Evolutionary conservation across 2,888 invertebrate species (phyloP), one percentile per base, ranked within the genome.

Genomic region (Chymomyza fuscimana): DNA sequence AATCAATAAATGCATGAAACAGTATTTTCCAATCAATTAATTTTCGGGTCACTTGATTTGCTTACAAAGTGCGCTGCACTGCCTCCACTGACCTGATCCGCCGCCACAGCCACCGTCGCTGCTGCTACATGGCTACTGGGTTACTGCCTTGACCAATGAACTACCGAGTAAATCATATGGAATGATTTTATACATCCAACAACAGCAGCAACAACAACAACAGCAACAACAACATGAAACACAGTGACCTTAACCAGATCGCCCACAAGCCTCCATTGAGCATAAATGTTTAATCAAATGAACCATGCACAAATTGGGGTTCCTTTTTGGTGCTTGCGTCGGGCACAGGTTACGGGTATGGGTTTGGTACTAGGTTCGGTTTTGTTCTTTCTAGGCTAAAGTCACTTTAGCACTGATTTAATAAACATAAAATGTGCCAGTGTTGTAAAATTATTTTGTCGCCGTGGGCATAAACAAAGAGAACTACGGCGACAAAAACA

Each of bases 1-100:
- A 82, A 87, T 87, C 89, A 87, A 87, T 87, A 87, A 87, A 89
- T 86, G 82, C 89, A 89, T 86, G 89, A 86, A 82, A 89, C 88
- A 87, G 87, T 88, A 87, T 87, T 87, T 87, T 87, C 87, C 87
- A 87, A 87, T 87, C 87, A 87, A 87, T 89, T 87, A 87, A 88
- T 88, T 89, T 88, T 89, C 79, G 84, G 87, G 86, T 80, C 86
- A 84, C 73, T 78, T 82, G 85, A 86, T 86, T 86, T 88, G 85
- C 82, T 82, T 83, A 81, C 76, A 71, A 58, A 74, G 69, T 56
- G 63, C 67, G 63, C 65, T 78, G 78, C 78, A 76, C 73, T 73
- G 67, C 59, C 40, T 46, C 40, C 40, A 46, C 12, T 46, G 40
- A 46, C 40, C 40, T 46, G 12, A 12, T 12, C 61, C 15, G 16